A percentile compares a stretch with the other conserved stretches of the same genome.
Conservation (phyloP, 1,140 invertebrate genomes). For the Conus ventricosus region DNA sequence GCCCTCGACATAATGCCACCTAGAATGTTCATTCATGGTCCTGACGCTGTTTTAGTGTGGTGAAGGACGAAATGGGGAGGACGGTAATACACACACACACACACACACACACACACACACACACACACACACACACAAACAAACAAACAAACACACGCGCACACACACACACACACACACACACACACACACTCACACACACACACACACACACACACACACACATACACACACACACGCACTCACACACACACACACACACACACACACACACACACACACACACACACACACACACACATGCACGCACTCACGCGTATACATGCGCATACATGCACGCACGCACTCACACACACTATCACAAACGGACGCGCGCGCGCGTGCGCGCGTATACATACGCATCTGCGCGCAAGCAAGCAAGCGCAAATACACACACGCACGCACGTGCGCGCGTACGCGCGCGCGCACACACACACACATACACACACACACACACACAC, state of each 20-base stretch:
- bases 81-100: not conserved
- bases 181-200: not conserved
- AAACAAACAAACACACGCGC: too few relatives aligned
- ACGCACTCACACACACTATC: constrained; percentile 1
- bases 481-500: too few relatives aligned
- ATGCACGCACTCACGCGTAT: constrained; percentile 11
- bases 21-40: too few relatives aligned
- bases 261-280: not conserved
- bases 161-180: not conserved
- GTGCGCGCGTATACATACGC: not conserved
- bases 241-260: not conserved
- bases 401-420: not conserved
- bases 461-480: not conserved
- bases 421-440: not conserved
- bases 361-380: not conserved
- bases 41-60: too few relatives aligned
- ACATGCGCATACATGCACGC: constrained; percentile 3
- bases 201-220: constrained; percentile 17
- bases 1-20: too few relatives aligned
- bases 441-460: too few relatives aligned
- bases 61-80: too few relatives aligned
- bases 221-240: constrained; percentile 7
- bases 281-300: not conserved
- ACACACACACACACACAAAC: constrained; percentile 4
- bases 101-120: not conserved